Base-by-base conservation (phyloP, 2,797 vertebrate genomes). In the Todus mexicanus region DNA sequence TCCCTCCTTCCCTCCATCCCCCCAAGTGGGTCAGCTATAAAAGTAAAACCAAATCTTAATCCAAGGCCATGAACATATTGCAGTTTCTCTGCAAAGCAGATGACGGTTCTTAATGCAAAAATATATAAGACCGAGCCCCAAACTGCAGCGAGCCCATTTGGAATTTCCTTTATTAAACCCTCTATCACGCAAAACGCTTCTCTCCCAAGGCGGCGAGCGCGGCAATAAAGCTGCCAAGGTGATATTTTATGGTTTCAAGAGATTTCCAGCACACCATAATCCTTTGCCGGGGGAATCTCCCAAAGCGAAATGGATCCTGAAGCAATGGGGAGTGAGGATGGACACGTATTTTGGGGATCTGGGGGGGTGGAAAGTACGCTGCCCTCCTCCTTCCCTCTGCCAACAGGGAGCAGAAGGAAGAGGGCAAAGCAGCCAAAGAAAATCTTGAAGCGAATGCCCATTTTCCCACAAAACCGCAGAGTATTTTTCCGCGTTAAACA, bases 171-270 rank as follows among this genome's bases (percentile, higher is more conserved):
- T 96, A 95, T 92, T 95, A 95, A 97, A 94, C 83, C 94, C 90
- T 96, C 95, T 95, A 96, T 96, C 96, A 95, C 86, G 92, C 94
- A 96, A 97, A 95, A 94, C 43, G 90, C 94, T 94, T 92, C 95
- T 96, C 87, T 97, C 95, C 94, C 93, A 96, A 97, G 96, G 93
- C 93, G 68, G 96, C 71, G 54, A 94, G 93, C 12, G 15, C 73
- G 45, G 94, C 92, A 95, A 94, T 97, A 97, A 97, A 96, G 92
- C 96, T 96, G 96, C 94, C 95, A 97, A 94, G 96, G 92, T 95
- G 95, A 85, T 96, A 96, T 96, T 97, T 97, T 97, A 96, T 96
- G 96, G 96, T 96, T 96, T 89, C 95, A 96, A 93, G 94, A 96
- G 95, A 97, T 96, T 97, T 97, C 95, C 95, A 96, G 92, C 92